Evolutionary conservation across 2,888 invertebrate species (phyloP).

Genomic region (Strigamia transsilvanica): DNA sequence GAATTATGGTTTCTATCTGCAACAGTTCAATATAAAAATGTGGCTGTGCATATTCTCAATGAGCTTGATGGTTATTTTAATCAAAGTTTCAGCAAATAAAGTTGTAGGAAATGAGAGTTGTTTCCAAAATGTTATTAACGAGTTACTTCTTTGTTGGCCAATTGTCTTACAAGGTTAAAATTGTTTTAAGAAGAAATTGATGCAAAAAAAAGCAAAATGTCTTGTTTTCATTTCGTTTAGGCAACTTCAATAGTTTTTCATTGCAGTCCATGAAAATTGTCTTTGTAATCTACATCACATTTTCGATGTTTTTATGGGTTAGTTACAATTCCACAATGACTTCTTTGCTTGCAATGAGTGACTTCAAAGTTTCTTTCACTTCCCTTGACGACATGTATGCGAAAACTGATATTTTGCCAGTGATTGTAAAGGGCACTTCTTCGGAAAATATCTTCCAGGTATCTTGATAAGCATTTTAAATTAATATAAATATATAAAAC

Average conservation of each 20-base stretch:
- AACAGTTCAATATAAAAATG: neutral
- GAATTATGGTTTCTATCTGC: neutral
- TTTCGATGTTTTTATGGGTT: neutral
- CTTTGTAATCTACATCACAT: neutral
- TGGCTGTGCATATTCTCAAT: neutral
- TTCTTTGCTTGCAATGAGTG: neutral
- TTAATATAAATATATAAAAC: too few species aligned
- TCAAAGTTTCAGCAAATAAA: neutral
- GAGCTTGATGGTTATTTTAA: neutral
- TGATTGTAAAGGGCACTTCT: neutral
- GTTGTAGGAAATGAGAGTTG: neutral
- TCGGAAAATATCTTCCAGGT: too few species aligned
- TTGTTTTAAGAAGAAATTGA: too few species aligned
- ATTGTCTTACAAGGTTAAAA: neutral
- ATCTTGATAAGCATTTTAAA: too few species aligned
- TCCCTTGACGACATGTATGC: neutral
- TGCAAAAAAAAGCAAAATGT: neutral
- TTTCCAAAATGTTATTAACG: neutral
- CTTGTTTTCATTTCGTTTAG: neutral
- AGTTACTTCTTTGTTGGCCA: neutral
- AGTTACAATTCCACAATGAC: neutral
- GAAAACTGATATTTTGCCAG: neutral
- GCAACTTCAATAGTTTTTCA: neutral
- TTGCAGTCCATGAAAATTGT: neutral
- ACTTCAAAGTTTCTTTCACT: neutral